Evolutionary conservation across 2,113 vertebrate genomes (phyloP).

Genomic region (Amblyornis subalaris): DNA sequence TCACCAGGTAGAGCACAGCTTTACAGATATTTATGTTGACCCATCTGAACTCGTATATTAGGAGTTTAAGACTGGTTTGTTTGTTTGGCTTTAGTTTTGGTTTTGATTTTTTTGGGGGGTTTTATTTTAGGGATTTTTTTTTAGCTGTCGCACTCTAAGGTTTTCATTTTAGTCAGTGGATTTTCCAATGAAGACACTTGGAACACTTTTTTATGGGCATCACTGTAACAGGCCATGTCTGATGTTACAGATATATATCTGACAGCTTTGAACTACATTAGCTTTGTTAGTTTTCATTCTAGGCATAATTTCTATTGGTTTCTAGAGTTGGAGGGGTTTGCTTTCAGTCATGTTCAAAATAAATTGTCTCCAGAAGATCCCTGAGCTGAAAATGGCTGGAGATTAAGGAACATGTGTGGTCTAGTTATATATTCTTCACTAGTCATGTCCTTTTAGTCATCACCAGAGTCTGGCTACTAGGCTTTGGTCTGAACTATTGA

Average conservation of each 20-base stretch:
- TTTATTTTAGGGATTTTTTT: not conserved
- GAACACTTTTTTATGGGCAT: not conserved
- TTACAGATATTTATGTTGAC: not conserved
- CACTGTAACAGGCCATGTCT: not conserved
- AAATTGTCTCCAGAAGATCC: not conserved
- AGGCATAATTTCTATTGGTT: not conserved
- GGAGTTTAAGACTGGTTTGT: not conserved
- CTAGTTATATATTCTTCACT: not conserved
- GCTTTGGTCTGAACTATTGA: not conserved
- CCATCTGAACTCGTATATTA: not conserved
- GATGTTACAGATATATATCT: not conserved
- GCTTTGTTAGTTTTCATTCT: not conserved
- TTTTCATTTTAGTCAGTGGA: not conserved
- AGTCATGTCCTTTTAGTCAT: not conserved
- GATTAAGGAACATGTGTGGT: not conserved
- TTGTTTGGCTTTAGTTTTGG: not conserved
- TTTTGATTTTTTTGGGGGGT: not conserved
- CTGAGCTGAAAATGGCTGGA: not conserved
- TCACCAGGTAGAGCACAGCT: not conserved
- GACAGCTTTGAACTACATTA: not conserved
- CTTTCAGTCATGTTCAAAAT: not conserved
- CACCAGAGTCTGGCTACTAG: rapidly evolving
- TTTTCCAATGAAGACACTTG: not conserved
- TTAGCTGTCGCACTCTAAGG: rapidly evolving
- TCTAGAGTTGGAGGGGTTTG: not conserved